A percentile compares a stretch with the other conserved stretches of the same genome.
These are phyloP conservation scores for Caligus rogercresseyi DNA, from an alignment of 1,140 invertebrate genomes.

Conservation along the genomic window DNA sequence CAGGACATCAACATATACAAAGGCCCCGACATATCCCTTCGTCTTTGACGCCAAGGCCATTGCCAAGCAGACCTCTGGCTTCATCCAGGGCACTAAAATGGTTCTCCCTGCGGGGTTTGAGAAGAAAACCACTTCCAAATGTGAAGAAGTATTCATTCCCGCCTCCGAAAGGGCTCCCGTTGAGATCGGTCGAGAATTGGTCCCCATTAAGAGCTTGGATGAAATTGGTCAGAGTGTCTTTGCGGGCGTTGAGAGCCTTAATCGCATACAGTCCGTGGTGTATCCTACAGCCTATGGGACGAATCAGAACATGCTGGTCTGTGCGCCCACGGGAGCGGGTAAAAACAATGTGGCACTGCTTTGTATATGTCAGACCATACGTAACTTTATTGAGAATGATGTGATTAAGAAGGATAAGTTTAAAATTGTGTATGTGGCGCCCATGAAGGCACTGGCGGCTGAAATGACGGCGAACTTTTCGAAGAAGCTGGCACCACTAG, in stretches of 20 bases:
- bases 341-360: constrained; percentile 98
- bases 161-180: constrained; percentile 43
- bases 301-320: constrained; percentile 90
- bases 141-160: constrained; percentile 76
- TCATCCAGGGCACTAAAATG: constrained; percentile 57
- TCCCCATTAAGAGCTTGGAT: constrained; percentile 55
- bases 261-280: constrained; percentile 88
- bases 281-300: constrained; percentile 86
- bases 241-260: constrained; percentile 61
- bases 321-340: constrained; percentile 86
- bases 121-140: constrained; percentile 45
- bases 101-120: constrained; percentile 54
- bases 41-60: constrained; percentile 58
- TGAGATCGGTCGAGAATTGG: constrained; percentile 44
- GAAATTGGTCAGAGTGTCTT: constrained; percentile 72
- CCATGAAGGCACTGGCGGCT: constrained; percentile 96
- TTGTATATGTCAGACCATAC: constrained; percentile 71
- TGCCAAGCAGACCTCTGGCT: constrained; percentile 44
- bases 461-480: constrained; percentile 95
- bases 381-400: constrained; percentile 56
- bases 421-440: constrained; percentile 97
- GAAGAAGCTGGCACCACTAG: constrained; percentile 41
- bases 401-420: constrained; percentile 77
- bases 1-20: constrained; percentile 31
- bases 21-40: constrained; percentile 50